These are phyloP conservation scores for Luffia ferchaultella DNA, from an alignment of 2,888 invertebrate species.

Conservation along the genomic window DNA sequence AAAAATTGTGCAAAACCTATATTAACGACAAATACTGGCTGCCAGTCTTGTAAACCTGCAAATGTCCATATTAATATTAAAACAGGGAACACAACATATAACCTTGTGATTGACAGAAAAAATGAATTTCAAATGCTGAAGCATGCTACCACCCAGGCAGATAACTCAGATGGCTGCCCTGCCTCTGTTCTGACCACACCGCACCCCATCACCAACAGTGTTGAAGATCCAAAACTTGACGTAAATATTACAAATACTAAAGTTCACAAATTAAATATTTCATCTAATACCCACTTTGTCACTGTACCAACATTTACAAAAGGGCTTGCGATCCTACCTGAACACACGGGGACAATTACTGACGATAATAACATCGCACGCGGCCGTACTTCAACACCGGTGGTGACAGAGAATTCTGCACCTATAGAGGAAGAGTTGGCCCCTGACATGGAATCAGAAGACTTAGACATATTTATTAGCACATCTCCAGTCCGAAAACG, in stretches of 20 bases:
- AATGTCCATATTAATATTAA: slow-evolving; percentile 50
- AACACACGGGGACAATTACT: not conserved
- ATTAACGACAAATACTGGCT: not conserved
- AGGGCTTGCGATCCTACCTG: not conserved
- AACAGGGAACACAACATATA: slow-evolving; percentile 41
- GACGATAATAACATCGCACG: not conserved
- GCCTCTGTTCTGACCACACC: not conserved
- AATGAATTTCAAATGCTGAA: slow-evolving; percentile 10
- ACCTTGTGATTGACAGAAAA: slow-evolving; percentile 37
- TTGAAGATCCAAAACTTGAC: not conserved
- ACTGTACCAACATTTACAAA: not conserved
- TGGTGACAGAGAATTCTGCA: not conserved
- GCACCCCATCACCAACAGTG: not conserved
- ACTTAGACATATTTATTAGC: not conserved
- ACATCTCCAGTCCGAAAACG: not conserved
- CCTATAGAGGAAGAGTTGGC: not conserved
- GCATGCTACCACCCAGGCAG: not conserved
- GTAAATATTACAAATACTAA: no score
- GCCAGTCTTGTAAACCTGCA: slow-evolving; percentile 23
- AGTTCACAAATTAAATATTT: no score
- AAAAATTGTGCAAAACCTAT: not conserved
- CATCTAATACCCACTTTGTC: not conserved
- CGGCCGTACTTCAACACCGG: not conserved
- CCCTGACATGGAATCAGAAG: not conserved
- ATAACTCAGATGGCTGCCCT: not conserved